Conservation (phyloP, 2,797 vertebrate species). For the Lutjanus argentimaculatus region DNA sequence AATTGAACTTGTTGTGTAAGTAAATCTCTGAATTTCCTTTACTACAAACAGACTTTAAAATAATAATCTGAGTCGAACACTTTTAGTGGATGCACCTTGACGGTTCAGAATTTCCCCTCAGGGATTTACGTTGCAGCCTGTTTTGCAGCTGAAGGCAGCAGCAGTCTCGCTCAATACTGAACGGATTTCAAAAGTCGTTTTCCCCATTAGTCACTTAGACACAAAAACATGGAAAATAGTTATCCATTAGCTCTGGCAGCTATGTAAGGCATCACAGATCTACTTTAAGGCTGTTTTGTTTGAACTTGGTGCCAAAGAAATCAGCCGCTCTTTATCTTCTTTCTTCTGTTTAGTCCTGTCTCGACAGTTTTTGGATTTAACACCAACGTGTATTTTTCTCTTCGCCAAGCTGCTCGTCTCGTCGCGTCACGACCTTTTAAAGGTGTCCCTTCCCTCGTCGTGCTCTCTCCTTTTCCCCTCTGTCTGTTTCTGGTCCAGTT, state of each 20-base stretch:
- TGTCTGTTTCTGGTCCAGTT: conserved; percentile 64
- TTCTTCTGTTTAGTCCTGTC: not conserved
- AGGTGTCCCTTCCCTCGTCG: conserved; percentile 28
- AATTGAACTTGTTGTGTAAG: too few species aligned
- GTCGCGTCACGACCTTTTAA: conserved; percentile 31
- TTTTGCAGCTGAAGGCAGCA: too few species aligned
- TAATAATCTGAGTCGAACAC: too few species aligned
- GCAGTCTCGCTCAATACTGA: too few species aligned
- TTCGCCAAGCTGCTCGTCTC: conserved; percentile 10
- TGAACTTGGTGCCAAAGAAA: not conserved
- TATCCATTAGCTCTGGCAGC: not conserved
- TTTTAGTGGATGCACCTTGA: too few species aligned
- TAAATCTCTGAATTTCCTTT: too few species aligned
- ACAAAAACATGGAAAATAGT: too few species aligned
- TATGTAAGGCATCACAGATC: not conserved
- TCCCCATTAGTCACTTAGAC: too few species aligned
- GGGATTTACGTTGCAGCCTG: too few species aligned
- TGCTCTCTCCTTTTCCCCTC: conserved; percentile 23
- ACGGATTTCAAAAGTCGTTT: too few species aligned
- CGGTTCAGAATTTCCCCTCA: too few species aligned
- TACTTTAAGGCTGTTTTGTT: not conserved
- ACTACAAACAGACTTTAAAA: too few species aligned
- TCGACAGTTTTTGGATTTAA: conserved; percentile 6
- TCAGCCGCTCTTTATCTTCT: not conserved
- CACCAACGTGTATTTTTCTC: conserved; percentile 1